Conservation (phyloP, 1,140 invertebrate genomes). For the Hydropsyche tenuis region DNA sequence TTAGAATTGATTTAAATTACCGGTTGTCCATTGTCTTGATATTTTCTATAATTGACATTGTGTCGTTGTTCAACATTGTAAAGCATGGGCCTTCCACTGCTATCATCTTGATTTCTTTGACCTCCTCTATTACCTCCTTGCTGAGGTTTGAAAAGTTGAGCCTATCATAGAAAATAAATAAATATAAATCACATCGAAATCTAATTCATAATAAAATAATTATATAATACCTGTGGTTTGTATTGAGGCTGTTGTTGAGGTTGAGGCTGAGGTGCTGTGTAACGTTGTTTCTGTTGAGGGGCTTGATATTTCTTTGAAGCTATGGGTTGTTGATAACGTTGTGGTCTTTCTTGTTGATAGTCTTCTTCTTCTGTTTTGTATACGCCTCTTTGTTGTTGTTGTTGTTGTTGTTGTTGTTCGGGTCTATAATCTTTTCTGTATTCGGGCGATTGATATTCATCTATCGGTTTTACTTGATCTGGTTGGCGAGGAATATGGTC, state of each 20-base stretch:
- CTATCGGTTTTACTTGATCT: conserved; percentile 37
- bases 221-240: conserved; percentile 20
- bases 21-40: conserved; percentile 45
- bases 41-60: conserved; percentile 42
- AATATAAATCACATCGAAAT: too few relatives aligned
- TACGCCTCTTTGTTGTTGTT: neutral
- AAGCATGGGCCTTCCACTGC: conserved; percentile 39
- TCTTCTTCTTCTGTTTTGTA: conserved; percentile 31
- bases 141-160: too few relatives aligned
- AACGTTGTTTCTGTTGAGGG: conserved; percentile 30
- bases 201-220: too few relatives aligned
- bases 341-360: conserved; percentile 25
- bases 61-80: conserved; percentile 48
- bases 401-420: conserved; percentile 9
- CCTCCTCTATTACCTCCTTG: neutral
- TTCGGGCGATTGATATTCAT: conserved; percentile 45
- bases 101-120: conserved; percentile 4
- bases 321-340: conserved; percentile 24
- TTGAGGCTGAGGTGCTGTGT: conserved; percentile 9
- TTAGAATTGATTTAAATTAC: too few relatives aligned
- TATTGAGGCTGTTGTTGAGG: conserved; percentile 10
- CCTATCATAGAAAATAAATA: too few relatives aligned
- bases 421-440: conserved; percentile 29
- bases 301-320: neutral
- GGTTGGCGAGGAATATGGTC: conserved; percentile 57